Base-by-base conservation (phyloP, 2,888 invertebrate genomes). In the Drosophila differens region DNA sequence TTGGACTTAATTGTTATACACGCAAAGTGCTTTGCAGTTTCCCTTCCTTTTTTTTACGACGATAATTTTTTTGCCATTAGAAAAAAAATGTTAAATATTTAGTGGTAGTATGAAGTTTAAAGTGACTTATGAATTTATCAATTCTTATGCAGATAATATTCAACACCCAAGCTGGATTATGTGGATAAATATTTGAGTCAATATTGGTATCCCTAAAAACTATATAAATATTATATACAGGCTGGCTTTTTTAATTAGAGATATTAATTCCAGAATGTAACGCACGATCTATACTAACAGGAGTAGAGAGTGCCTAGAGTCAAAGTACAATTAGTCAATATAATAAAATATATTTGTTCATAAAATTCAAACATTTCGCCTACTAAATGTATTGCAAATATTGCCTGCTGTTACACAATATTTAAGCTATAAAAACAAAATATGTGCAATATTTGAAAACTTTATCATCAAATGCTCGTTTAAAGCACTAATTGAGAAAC, bases 1-100 rank as follows among this genome's bases (percentile, higher is more conserved):
- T 62, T 74, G 33, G 68, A 63, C 82, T 80, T 80, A 80, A 82
- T 80, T 80, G 71, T 78, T 62, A 65, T 51, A 67, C 79, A 76
- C 81, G 72, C 72, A 78, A 77, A 81, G 78, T 74, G 70, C 63
- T 70, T 25, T 37, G 52, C 52, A 55, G 76, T 54, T 51, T 32
- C 7, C 37, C 16, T 14, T n/a, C 7, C 25, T 57, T 7, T 54
- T 37, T 30, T 33, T 37, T 49, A 53, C 32, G 35, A 30, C 59
- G 12, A 54, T 60, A 51, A 53, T 52, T 55, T 55, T 37, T 25
- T 10, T 47, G 44, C n/a, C 53, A 28, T 59, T 60, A 51, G 59
- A 52, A 32, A 22, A 30, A 30, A 33, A 44, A 16, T 9, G 7
- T 2, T 0, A 28, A 58, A 4, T 14, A n/a, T 57, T 28, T 3